Percentiles rank a stretch among this genome's conserved stretches.
These are phyloP conservation scores for Callyntrura guangdongensis DNA, from an alignment of 2,888 invertebrate species.

Conservation along the genomic window DNA sequence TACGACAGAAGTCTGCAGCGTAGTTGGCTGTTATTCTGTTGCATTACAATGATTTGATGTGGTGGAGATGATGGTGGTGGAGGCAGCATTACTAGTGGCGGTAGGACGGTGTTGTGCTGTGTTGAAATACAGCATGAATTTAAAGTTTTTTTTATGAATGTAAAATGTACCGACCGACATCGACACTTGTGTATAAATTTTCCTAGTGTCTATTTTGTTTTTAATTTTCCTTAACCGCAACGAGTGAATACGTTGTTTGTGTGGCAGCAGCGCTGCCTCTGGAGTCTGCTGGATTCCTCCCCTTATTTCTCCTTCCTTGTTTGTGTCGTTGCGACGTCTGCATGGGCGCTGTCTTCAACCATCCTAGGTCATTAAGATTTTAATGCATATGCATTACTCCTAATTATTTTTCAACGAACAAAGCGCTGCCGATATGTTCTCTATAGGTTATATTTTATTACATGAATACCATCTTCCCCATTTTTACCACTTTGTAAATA, in stretches of 20 bases:
- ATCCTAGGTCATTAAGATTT: constrained; percentile 34
- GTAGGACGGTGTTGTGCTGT: neutral
- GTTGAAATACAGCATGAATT: neutral
- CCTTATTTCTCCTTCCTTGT: constrained; percentile 8
- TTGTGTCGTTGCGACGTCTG: neutral
- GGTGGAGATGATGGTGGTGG: neutral
- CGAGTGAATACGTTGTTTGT: neutral
- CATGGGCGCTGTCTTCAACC: neutral
- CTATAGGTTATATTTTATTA: neutral
- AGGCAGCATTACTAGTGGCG: neutral
- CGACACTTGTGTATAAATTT: neutral
- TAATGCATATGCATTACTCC: constrained; percentile 66
- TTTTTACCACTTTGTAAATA: neutral
- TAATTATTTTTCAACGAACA: constrained; percentile 39
- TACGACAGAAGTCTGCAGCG: neutral
- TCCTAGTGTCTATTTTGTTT: neutral
- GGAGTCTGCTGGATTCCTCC: neutral
- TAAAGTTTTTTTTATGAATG: constrained; percentile 21
- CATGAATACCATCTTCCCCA: neutral
- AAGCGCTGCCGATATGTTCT: neutral
- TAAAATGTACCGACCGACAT: constrained; percentile 5
- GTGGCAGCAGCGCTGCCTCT: neutral
- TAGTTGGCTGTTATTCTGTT: neutral
- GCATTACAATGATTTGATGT: neutral
- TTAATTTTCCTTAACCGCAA: neutral